Evolutionary conservation across 1,140 invertebrate species (phyloP), one percentile per base, ranked within the genome.

Genomic region (Drosophila busckii): DNA sequence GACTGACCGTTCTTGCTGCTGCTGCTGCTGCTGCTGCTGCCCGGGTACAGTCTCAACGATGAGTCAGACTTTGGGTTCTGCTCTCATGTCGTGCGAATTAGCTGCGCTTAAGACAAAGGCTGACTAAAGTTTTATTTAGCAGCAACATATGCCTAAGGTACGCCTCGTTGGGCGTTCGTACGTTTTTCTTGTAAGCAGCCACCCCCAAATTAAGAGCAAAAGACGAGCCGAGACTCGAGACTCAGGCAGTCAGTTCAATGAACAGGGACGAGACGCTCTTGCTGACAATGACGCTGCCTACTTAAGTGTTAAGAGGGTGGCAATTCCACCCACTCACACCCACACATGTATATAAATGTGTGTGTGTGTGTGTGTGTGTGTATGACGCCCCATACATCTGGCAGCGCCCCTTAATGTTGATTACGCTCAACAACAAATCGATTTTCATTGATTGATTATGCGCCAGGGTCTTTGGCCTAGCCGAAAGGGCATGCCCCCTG

Each of bases 391-490:
- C 22, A 45, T 49, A 26, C 15, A 23, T 16, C 23, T 31, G 17
- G 13, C 5, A 20, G 22, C n/a, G 5, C 32, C 13, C 25, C 48
- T 15, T 26, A 52, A 23, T 40, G 49, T 42, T 68, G 70, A 65
- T 75, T 59, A 60, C 52, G 60, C 59, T 52, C 46, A 44, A 56
- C 60, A 71, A 78, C 60, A 71, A 78, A 76, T 76, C 67, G 73
- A 76, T 76, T 76, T 71, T 25, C 71, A 78, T 76, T 76, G 71
- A 78, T 78, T 76, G 71, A 76, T 76, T 71, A 78, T 67, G 68
- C 67, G 63, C 56, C 48, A 46, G 50, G 41, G 49, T 42, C 31
- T 44, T 23, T 44, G 40, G 23, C 40, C 31, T 41, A 8, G 20
- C 42, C 23, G n/a, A n/a, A 20, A 28, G 38, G 37, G 58, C 28